Evolutionary conservation across 2,113 vertebrate genomes (phyloP).

Genomic region (Dunckerocampus dactyliophorus): DNA sequence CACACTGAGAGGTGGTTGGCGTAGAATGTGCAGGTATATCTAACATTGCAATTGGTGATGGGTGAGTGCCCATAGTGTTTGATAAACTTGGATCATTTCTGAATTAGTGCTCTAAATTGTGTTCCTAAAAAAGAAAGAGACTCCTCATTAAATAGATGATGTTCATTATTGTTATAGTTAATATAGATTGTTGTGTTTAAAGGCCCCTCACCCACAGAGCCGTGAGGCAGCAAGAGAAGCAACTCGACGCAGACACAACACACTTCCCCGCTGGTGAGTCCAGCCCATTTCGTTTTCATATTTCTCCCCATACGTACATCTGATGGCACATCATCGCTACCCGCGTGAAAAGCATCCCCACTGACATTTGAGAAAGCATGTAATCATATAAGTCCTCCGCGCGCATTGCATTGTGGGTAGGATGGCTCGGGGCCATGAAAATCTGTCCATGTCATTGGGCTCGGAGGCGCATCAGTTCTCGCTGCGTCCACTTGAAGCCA

Average conservation of each 20-base stretch:
- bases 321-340: slow-evolving; percentile 68
- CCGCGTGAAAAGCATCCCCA: slow-evolving; percentile 59
- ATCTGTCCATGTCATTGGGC: slow-evolving; percentile 70
- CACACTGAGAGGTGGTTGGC: too few relatives aligned
- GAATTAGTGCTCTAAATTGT: too few relatives aligned
- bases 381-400: slow-evolving; percentile 66
- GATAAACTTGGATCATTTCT: too few relatives aligned
- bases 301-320: slow-evolving; percentile 48
- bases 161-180: slow-evolving; percentile 12
- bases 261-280: slow-evolving; percentile 73
- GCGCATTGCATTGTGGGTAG: slow-evolving; percentile 71
- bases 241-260: slow-evolving; percentile 57
- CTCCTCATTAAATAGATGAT: slow-evolving; percentile 12
- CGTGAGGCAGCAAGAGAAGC: slow-evolving; percentile 47
- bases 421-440: slow-evolving; percentile 62
- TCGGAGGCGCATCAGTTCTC: slow-evolving; percentile 72
- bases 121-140: slow-evolving; percentile 13
- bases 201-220: slow-evolving; percentile 61
- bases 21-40: too few relatives aligned
- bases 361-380: slow-evolving; percentile 57
- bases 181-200: slow-evolving; percentile 24
- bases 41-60: too few relatives aligned
- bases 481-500: slow-evolving; percentile 67
- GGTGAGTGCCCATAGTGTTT: too few relatives aligned
- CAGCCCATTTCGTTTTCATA: slow-evolving; percentile 31